These are phyloP conservation scores for Harpagifer antarcticus DNA, from an alignment of 2,797 vertebrate species.

Conservation along the genomic window DNA sequence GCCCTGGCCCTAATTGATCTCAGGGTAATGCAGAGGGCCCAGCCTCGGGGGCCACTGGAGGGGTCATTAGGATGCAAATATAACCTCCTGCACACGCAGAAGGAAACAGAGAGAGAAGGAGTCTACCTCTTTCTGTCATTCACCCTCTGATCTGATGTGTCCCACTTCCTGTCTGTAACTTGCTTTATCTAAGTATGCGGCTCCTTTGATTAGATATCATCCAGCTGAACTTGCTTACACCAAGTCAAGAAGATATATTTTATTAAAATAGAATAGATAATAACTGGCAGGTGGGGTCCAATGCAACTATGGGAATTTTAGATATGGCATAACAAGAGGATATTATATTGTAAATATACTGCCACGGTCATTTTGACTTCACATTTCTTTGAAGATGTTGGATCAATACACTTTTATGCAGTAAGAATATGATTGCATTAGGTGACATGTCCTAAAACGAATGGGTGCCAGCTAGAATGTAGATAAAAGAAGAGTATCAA, in stretches of 20 bases:
- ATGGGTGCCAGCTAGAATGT: background rate
- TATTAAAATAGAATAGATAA: slow-evolving; percentile 24
- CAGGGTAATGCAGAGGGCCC: slow-evolving; percentile 83
- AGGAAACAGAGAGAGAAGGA: slow-evolving; percentile 31
- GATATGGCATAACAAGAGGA: background rate
- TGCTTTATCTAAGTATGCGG: slow-evolving; percentile 13
- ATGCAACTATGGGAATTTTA: slow-evolving; percentile 2
- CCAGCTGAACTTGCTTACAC: slow-evolving; percentile 3
- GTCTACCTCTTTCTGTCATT: slow-evolving; percentile 52
- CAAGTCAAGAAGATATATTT: slow-evolving; percentile 8
- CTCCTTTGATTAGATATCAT: background rate
- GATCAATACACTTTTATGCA: background rate
- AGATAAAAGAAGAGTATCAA: background rate
- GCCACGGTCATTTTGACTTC: background rate
- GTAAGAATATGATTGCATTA: background rate
- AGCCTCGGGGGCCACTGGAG: slow-evolving; percentile 82
- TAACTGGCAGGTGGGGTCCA: slow-evolving; percentile 8
- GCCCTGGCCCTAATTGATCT: slow-evolving; percentile 87
- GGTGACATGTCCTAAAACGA: background rate
- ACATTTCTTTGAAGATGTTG: background rate
- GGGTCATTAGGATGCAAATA: slow-evolving; percentile 88
- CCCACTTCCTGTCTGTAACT: slow-evolving; percentile 1
- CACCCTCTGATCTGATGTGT: slow-evolving; percentile 49
- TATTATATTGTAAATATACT: background rate
- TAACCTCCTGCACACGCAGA: slow-evolving; percentile 70